Base-by-base conservation (phyloP, 2,797 vertebrate genomes). In the Hippoglossus hippoglossus region DNA sequence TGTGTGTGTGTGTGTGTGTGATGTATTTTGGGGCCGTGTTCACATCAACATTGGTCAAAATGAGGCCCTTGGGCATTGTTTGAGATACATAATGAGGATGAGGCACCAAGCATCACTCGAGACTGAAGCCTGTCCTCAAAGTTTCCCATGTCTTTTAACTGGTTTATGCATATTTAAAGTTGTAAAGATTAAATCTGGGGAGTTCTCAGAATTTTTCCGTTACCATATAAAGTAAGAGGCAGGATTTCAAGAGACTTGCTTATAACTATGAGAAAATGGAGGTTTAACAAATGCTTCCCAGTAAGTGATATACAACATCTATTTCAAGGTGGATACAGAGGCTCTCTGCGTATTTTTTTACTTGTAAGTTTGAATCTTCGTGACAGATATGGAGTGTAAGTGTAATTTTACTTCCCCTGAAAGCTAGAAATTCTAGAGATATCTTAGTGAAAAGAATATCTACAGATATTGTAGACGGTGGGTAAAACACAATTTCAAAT, bases 1-100 rank as follows among this genome's bases (percentile, higher is more conserved):
- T 58, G 56, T 62, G 59, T 70, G 53, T 72, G 62, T 72, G 47
- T 73, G 53, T 70, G 66, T 51, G 59, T 18, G 15, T 39, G 31
- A 56, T 64, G 67, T 54, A 61, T 79, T 83, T 67, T 21, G 39
- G 66, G 77, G 70, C 66, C 66, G 53, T 39, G 18, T 83, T 87
- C 72, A 55, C 63, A 76, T 75, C 77, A 81, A 66, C 67, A 59
- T 54, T 89, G 88, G 86, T 90, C 77, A 89, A 87, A 92, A 91
- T 84, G 86, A 87, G 86, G 73, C 88, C 85, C 90, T 72, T 80
- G 88, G 91, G 90, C 70, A 89, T 90, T 90, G 89, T 84, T 84
- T 88, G 83, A 84, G 70, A 84, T 66, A 52, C 39, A 82, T 88
- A 89, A 88, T 89, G 74, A 88, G 84, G 61, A 83, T 58, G 75